Conservation (phyloP, 2,113 vertebrate species). For the Fregata magnificens region DNA sequence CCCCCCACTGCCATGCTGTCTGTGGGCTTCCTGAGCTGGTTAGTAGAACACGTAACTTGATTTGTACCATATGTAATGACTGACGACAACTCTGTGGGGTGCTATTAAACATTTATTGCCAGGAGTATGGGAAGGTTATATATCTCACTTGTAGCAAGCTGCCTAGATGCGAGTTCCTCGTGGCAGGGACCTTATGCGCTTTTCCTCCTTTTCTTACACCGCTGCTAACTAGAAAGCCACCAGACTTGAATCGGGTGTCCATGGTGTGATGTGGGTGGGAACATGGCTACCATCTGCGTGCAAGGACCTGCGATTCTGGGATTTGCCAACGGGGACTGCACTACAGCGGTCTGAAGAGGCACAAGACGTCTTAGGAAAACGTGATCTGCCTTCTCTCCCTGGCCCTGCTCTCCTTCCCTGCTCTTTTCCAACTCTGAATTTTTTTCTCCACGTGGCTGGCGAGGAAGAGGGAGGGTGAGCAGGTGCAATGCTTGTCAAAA, state of each 20-base stretch:
- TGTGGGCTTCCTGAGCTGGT: constrained; percentile 36
- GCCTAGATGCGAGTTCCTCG: not conserved
- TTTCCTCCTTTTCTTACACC: not conserved
- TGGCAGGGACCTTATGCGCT: not conserved
- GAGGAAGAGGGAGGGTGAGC: not conserved
- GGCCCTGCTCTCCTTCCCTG: not conserved
- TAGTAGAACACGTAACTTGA: constrained; percentile 33
- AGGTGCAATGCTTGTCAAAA: not conserved
- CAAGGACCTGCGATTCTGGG: not conserved
- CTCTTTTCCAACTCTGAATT: not conserved
- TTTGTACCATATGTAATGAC: constrained; percentile 57
- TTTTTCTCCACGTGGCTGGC: fast-evolving
- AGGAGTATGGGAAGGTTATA: not conserved
- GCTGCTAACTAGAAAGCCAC: not conserved
- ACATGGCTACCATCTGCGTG: fast-evolving
- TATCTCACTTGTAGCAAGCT: not conserved
- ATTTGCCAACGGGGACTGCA: not conserved
- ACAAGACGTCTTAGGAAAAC: not conserved
- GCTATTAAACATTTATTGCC: constrained; percentile 56
- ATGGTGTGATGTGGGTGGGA: not conserved
- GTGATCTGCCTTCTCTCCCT: not conserved
- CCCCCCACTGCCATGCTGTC: not conserved
- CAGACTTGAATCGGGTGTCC: not conserved
- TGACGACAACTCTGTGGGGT: constrained; percentile 39
- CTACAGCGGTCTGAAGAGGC: not conserved